phyloP scores from a whole-genome alignment of 2,797 vertebrate species.

The Ctenosaura bakeri region DNA sequence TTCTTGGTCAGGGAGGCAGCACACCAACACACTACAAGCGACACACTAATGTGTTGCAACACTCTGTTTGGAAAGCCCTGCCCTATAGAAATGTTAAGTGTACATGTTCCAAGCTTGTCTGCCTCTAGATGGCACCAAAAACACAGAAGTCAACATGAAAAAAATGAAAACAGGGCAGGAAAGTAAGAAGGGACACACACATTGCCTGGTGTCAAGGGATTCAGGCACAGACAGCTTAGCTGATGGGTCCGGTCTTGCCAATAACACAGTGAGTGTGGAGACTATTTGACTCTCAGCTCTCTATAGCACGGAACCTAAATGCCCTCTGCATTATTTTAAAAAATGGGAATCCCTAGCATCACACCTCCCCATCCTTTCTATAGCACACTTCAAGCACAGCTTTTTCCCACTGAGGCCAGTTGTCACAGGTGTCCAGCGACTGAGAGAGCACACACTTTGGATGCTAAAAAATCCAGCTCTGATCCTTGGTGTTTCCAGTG shows the following conservation, averaged over 20 bases:
- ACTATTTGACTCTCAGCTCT: neutral
- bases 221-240: neutral
- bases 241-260: neutral
- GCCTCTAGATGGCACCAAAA: conserved; percentile 27
- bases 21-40: too few species aligned
- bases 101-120: neutral
- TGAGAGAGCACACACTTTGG: neutral
- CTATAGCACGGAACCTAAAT: conserved; percentile 14
- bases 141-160: neutral
- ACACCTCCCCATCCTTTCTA: too few species aligned
- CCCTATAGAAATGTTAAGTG: too few species aligned
- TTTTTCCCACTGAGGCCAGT: neutral
- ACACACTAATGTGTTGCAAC: too few species aligned
- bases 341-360: conserved; percentile 15
- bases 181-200: neutral
- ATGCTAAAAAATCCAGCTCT: neutral
- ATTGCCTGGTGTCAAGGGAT: neutral
- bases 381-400: neutral
- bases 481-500: neutral
- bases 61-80: too few species aligned
- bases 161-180: neutral
- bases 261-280: neutral
- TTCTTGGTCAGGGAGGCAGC: too few species aligned
- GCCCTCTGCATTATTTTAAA: conserved; percentile 10
- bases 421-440: neutral